phyloP scores from a whole-genome alignment of 2,888 invertebrate species.

The Pocota personata region DNA sequence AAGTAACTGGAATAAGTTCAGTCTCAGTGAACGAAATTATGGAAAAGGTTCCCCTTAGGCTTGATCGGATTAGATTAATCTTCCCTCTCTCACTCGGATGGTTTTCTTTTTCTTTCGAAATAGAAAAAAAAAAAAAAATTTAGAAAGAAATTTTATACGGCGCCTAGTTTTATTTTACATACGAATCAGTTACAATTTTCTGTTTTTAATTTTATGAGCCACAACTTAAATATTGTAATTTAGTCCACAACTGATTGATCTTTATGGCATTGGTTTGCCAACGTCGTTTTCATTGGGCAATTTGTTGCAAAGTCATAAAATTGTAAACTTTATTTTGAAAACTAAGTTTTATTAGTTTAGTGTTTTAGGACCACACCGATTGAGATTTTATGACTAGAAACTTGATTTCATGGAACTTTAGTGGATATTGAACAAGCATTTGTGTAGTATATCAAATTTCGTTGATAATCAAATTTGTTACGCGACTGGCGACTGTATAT shows the following conservation, averaged over 20 bases:
- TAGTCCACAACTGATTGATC: constrained; percentile 30
- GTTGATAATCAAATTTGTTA: constrained; percentile 3
- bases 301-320: constrained; percentile 40
- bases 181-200: constrained; percentile 47
- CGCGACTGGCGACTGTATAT: neutral
- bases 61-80: constrained; percentile 72
- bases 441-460: constrained; percentile 18
- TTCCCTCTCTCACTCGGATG: constrained; percentile 8
- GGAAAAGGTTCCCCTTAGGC: constrained; percentile 34
- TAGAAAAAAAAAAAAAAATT: constrained; percentile 1
- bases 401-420: constrained; percentile 28
- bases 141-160: constrained; percentile 61
- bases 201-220: constrained; percentile 37
- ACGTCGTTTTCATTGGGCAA: constrained; percentile 29
- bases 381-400: constrained; percentile 23
- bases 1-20: constrained; percentile 58
- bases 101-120: constrained; percentile 11
- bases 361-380: constrained; percentile 7
- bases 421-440: constrained; percentile 12
- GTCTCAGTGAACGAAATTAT: constrained; percentile 69
- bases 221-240: constrained; percentile 22
- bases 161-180: constrained; percentile 63
- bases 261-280: constrained; percentile 35
- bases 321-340: constrained; percentile 10
- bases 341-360: neutral